Conservation (phyloP, 2,113 vertebrate species). For the Tyto alba region DNA sequence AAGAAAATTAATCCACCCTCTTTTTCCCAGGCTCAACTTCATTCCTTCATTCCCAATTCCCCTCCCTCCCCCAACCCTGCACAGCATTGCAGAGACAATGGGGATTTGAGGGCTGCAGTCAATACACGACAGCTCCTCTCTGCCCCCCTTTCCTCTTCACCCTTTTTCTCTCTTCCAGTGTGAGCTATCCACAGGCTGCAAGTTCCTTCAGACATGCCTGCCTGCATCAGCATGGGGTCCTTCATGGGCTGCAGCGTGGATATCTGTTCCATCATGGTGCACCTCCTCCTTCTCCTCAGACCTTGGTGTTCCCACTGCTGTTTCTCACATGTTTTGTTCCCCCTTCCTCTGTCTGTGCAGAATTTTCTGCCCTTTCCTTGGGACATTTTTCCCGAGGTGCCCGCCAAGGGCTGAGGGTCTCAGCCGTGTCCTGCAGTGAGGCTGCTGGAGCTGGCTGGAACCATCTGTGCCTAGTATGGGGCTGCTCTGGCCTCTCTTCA, state of each 20-base stretch:
- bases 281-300: neutral
- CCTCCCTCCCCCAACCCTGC: neutral
- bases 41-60: neutral
- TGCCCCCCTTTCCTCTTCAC: fast-evolving
- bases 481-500: neutral
- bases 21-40: neutral
- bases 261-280: neutral
- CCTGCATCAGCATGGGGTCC: fast-evolving
- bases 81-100: neutral
- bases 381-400: fast-evolving
- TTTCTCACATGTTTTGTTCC: neutral
- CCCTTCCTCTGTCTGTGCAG: neutral
- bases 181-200: neutral
- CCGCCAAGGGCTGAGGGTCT: fast-evolving
- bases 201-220: neutral
- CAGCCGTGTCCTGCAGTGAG: fast-evolving
- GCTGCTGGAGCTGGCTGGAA: neutral
- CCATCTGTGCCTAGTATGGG: fast-evolving
- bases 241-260: neutral
- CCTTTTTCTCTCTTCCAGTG: neutral
- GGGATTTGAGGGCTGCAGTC: neutral
- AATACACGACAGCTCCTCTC: neutral
- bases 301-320: neutral
- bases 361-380: neutral
- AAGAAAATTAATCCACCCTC: fast-evolving